Evolutionary conservation across 2,113 vertebrate genomes (phyloP), one percentile per base, ranked within the genome.

Genomic region (Scomber japonicus): DNA sequence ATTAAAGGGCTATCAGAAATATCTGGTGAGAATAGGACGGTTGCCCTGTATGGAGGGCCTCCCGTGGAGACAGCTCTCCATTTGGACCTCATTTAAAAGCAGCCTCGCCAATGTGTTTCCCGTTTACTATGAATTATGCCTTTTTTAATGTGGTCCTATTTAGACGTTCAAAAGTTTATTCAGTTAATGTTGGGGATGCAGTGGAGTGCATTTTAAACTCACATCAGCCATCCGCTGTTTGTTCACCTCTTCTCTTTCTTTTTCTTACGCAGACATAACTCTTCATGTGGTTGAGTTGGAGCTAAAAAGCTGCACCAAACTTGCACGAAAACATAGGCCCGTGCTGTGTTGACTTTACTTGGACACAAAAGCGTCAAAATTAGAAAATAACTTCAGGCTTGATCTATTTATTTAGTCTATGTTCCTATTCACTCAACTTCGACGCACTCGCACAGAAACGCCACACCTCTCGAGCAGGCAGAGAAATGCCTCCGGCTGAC

Each of bases 41-140:
- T 5, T 75, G 81, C 63, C 82, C 76, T 45, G 75, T 27, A 55
- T 74, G 65, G 78, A 78, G 68, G 79, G 86, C 82, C 88, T 89
- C 86, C 89, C 81, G 74, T 53, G 73, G 86, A 88, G 86, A 83
- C 73, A 16, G 56, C 76, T 78, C 81, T 74, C 75, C 70, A 83
- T 88, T 90, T 90, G 92, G 90, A 85, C 72, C 76, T 88, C 80
- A 78, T 88, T 89, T 88, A 82, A 87, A 83, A 71, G 21, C 75
- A 77, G 75, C 72, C 64, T 71, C 35, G 44, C 71, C 69, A 82
- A 55, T 66, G 85, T 82, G 80, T 81, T 88, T 91, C 84, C 89
- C 82, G 50, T 81, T 84, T 59, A 82, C 79, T 84, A 78, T 80
- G 71, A 84, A 84, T 87, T 87, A 70, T 72, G 54, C 21, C 5